These are phyloP conservation scores for Heliconius sara DNA, from an alignment of 2,888 invertebrate species.

Conservation along the genomic window DNA sequence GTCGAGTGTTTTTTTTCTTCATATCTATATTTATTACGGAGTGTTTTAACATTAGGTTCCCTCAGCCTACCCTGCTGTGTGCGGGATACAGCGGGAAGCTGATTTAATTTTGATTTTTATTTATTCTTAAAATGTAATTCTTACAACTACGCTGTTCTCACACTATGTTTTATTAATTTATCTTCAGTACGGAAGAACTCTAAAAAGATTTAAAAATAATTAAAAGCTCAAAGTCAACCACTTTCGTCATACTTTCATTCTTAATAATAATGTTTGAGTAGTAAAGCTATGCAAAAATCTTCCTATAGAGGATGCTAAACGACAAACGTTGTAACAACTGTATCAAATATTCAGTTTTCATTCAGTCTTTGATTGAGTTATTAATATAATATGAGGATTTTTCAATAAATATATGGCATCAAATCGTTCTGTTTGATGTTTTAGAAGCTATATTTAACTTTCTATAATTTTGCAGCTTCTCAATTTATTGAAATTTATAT, in stretches of 20 bases:
- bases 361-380: background rate
- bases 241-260: background rate
- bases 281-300: background rate
- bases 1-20: too few species aligned
- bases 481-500: too few species aligned
- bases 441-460: background rate
- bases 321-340: conserved; percentile 7
- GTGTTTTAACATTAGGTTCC: too few species aligned
- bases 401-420: background rate
- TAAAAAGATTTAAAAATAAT: conserved; percentile 12
- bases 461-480: too few species aligned
- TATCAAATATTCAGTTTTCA: conserved; percentile 3
- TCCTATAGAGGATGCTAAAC: background rate
- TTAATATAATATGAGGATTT: background rate
- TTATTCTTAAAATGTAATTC: background rate
- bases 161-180: background rate
- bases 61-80: too few species aligned
- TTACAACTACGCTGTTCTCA: background rate
- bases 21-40: too few species aligned
- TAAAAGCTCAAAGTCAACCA: background rate
- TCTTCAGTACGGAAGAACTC: background rate
- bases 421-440: background rate
- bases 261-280: conserved; percentile 12
- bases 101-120: too few species aligned
- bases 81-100: too few species aligned